Base-by-base conservation (phyloP, 2,797 vertebrate species). In the Tokudaia tokunoshimensis region DNA sequence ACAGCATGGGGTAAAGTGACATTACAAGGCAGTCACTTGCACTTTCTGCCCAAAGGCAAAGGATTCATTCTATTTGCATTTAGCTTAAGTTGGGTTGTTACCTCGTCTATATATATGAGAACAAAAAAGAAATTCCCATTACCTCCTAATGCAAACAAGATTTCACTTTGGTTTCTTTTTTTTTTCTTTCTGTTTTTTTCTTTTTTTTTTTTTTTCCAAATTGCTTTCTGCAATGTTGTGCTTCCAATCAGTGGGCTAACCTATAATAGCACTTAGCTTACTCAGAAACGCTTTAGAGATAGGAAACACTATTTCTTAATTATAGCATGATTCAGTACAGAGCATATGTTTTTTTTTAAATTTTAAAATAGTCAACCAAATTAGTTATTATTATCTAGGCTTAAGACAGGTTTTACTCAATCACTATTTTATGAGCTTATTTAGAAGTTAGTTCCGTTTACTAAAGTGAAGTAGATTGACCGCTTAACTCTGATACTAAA, bases 1-100 rank as follows among this genome's bases (percentile, higher is more conserved):
- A 74, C 95, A 98, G 82, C 70, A 96, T 90, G 86, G 95, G 84
- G 96, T 74, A 95, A 98, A 98, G 96, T 94, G 92, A 94, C 89
- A 98, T 88, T 81, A 93, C 24, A 98, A 95, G 52, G n/a, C 83
- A 97, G 96, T 97, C 82, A 94, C 63, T 96, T 84, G 50, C 37
- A 97, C 87, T 96, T 92, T 50, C 89, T 83, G 81, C 96, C 96
- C 93, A 94, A 91, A 96, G 97, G 97, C 97, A 96, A 97, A 74
- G 79, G 84, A 95, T 61, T 31, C 88, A 94, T 89, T 96, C 84
- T 83, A 89, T 89, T 94, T 96, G 82, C 93, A 96, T 81, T 93
- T 93, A 96, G 95, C 67, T 94, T 89, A 95, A 91, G 31, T 91
- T 72, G 95, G 93, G 92, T 44, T 95, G 61, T 88, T 95, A 83